Percentiles rank a stretch among this genome's conserved stretches.
Evolutionary conservation across 2,797 vertebrate genomes (phyloP).

Genomic region (Acanthis flammea): DNA sequence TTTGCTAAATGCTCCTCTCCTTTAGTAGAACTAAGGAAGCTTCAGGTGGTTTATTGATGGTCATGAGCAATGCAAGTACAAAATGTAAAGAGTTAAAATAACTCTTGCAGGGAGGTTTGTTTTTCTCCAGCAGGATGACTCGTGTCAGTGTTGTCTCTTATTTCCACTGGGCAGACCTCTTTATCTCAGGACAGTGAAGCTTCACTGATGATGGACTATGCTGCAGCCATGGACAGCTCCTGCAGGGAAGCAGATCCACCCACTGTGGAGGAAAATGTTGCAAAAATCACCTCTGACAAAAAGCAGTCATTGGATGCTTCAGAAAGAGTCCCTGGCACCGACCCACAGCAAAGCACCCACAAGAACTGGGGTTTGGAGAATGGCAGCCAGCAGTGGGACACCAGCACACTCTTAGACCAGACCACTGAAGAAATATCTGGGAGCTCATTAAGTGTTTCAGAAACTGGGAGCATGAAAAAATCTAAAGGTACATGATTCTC

Average conservation of each 20-base stretch:
- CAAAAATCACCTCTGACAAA: conserved; percentile 20
- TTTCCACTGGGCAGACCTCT: conserved; percentile 71
- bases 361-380: conserved; percentile 67
- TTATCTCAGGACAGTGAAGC: conserved; percentile 90
- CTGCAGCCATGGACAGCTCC: conserved; percentile 88
- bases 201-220: conserved; percentile 88
- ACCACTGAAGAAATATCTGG: conserved; percentile 82
- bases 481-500: conserved; percentile 81
- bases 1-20: background rate
- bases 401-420: conserved; percentile 71
- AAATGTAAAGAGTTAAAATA: background rate
- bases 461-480: conserved; percentile 84
- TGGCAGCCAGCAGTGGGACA: conserved; percentile 64
- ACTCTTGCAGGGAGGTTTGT: background rate
- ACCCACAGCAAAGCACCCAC: conserved; percentile 29
- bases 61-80: background rate
- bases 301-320: background rate
- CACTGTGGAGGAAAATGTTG: background rate
- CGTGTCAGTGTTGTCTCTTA: background rate
- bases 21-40: background rate
- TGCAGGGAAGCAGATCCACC: conserved; percentile 69
- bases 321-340: background rate
- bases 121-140: background rate
- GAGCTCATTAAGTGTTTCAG: conserved; percentile 87
- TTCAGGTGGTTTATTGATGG: background rate